Percentiles rank a stretch among this genome's conserved stretches.
These are phyloP conservation scores for Hyles lineata DNA, from an alignment of 2,888 invertebrate genomes.

Conservation along the genomic window DNA sequence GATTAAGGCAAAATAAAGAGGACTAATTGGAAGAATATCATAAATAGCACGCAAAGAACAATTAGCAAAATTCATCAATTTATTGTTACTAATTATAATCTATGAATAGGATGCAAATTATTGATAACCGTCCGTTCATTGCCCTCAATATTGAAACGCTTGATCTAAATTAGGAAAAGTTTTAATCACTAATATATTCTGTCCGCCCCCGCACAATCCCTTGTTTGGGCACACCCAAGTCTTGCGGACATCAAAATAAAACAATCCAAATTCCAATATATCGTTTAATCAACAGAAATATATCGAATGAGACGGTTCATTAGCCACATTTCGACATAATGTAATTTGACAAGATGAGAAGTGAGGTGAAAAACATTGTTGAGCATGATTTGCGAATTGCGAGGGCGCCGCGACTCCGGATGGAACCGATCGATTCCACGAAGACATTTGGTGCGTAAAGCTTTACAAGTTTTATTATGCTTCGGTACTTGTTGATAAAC, in stretches of 20 bases:
- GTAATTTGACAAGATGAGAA: conserved; percentile 29
- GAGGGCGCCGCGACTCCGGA: conserved; percentile 37
- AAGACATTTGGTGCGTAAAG: background rate
- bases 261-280: conserved; percentile 9
- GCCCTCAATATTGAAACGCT: background rate
- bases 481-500: background rate
- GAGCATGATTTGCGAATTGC: conserved; percentile 48
- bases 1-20: too few species aligned
- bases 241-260: background rate
- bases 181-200: background rate
- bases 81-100: too few species aligned
- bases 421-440: conserved; percentile 11
- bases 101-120: too few species aligned
- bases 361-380: conserved; percentile 41
- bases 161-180: background rate
- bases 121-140: too few species aligned
- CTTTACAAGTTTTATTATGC: background rate
- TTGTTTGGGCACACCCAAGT: background rate
- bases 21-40: too few species aligned
- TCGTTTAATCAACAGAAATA: conserved; percentile 31
- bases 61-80: too few species aligned
- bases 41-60: too few species aligned
- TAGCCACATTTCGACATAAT: conserved; percentile 31
- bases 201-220: background rate
- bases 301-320: conserved; percentile 30